Conservation (phyloP, 2,113 vertebrate genomes). For the Halichoeres trimaculatus region DNA sequence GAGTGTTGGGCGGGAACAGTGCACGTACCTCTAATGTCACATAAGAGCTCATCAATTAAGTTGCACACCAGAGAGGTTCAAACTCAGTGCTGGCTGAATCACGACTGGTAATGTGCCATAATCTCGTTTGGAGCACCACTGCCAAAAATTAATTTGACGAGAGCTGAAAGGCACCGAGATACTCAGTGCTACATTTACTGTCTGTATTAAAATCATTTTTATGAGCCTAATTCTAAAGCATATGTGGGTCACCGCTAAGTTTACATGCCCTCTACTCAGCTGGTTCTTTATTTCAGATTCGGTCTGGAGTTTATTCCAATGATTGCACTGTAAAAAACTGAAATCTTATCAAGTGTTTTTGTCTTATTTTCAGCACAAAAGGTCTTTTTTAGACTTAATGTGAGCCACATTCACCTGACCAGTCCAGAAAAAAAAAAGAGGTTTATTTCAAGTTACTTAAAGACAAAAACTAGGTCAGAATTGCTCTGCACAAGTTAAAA, state of each 20-base stretch:
- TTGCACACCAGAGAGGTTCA: background rate
- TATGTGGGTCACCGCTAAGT: too few relatives aligned
- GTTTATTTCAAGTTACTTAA: too few relatives aligned
- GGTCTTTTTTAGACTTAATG: too few relatives aligned
- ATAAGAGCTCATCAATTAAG: background rate
- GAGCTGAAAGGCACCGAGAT: conserved; percentile 18
- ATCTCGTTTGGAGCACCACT: conserved; percentile 11
- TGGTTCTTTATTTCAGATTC: conserved; percentile 1
- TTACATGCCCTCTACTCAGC: background rate
- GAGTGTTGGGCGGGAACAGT: background rate
- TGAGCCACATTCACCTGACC: too few relatives aligned
- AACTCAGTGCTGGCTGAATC: background rate
- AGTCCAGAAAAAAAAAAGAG: too few relatives aligned
- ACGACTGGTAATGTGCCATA: conserved; percentile 1
- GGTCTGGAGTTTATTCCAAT: background rate
- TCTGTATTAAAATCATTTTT: conserved; percentile 29
- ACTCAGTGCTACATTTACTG: conserved; percentile 1
- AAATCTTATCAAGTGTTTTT: too few relatives aligned
- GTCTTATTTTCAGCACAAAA: too few relatives aligned
- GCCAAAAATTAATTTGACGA: conserved; percentile 9
- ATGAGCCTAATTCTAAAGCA: conserved; percentile 1
- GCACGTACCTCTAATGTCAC: background rate
- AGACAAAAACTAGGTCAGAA: too few relatives aligned
- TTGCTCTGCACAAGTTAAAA: too few relatives aligned
- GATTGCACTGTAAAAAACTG: too few relatives aligned